phyloP scores from a whole-genome alignment of 92 coral and sea anemone species.

The Actinernus sp. region DNA sequence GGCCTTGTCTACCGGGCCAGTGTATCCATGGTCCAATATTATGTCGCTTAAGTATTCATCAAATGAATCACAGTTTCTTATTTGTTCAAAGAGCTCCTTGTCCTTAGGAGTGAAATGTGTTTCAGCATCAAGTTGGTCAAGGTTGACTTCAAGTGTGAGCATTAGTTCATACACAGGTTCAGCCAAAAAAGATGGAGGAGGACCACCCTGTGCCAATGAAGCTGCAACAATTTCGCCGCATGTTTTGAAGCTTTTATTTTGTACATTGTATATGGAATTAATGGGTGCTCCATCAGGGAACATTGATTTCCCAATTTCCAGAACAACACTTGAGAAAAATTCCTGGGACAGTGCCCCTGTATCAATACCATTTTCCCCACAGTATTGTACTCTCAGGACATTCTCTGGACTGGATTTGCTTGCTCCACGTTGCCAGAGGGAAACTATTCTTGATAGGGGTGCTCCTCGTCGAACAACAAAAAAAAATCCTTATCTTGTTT shows the following conservation, averaged over 20 bases:
- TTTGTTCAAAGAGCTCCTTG: slow-evolving; percentile 33
- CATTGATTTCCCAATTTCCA: slow-evolving; percentile 44
- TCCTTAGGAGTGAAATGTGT: slow-evolving; percentile 69
- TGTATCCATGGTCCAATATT: slow-evolving; percentile 68
- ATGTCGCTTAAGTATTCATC: slow-evolving; percentile 50
- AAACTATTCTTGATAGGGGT: slow-evolving; percentile 52
- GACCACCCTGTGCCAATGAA: slow-evolving; percentile 78
- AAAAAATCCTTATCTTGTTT: slow-evolving; percentile 40
- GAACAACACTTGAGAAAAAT: slow-evolving; percentile 55
- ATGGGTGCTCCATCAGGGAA: slow-evolving; percentile 82
- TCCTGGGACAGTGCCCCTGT: slow-evolving; percentile 73
- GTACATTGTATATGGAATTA: slow-evolving; percentile 59
- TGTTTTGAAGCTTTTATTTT: slow-evolving; percentile 71
- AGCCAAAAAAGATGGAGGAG: slow-evolving; percentile 69
- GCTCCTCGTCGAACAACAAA: slow-evolving; percentile 69
- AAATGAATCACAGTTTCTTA: slow-evolving; percentile 54
- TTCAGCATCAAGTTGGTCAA: slow-evolving; percentile 40
- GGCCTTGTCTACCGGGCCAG: slow-evolving; percentile 56
- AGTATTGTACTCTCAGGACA: slow-evolving; percentile 46
- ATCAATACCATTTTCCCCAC: slow-evolving; percentile 75
- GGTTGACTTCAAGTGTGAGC: slow-evolving; percentile 47
- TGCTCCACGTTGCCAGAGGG: slow-evolving; percentile 62
- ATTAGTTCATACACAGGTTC: slow-evolving; percentile 58
- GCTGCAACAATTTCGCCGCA: slow-evolving; percentile 71
- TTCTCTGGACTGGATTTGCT: slow-evolving; percentile 43